Evolutionary conservation across 2,888 invertebrate species (phyloP), one percentile per base, ranked within the genome.

Genomic region (Nephrocerus scutellatus): DNA sequence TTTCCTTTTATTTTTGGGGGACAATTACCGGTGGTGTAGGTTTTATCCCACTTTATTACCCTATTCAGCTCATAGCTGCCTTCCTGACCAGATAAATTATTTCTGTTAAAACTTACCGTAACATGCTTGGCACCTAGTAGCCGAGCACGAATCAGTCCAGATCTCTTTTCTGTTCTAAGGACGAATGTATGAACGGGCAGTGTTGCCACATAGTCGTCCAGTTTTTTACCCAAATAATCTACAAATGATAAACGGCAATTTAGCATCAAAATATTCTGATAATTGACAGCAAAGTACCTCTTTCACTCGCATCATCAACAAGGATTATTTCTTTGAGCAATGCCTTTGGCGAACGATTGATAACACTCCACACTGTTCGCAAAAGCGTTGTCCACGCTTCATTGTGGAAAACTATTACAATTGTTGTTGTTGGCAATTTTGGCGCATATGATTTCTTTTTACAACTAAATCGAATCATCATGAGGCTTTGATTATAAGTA

Each of bases 361-460:
- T 95, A 20, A 91, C 93, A 63, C 93, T 95, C 85, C 92, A 91
- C 23, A 97, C 90, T 0, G 97, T 97, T 34, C 97, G 75, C 46
- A 97, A 74, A 14, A 98, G 75, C 0, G 97, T 98, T 28, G 91
- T 84, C 96, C 96, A 97, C 1, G 97, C 97, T 69, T 98, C 97
- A 68, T 98, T 98, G 73, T 98, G 97, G 72, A 98, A 98, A 36
- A 98, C 97, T 57, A 98, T 95, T 45, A 98, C 92, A 56, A 98
- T 90, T 57, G 92, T 91, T 15, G 96, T 95, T 26, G 87, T 82
- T 5, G 96, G 96, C 57, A 97, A 74, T 48, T 83, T 72, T 30
- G 76, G 74, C 25, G 84, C 79, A 67, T 90, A 87, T 39, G 70
- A 72, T 65, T 90, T 91, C 54, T 72, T 75, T 66, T 83, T 85